Percentiles rank a stretch among this genome's conserved stretches.
Evolutionary conservation across 2,888 invertebrate genomes (phyloP).

Genomic region (Nezara viridula): DNA sequence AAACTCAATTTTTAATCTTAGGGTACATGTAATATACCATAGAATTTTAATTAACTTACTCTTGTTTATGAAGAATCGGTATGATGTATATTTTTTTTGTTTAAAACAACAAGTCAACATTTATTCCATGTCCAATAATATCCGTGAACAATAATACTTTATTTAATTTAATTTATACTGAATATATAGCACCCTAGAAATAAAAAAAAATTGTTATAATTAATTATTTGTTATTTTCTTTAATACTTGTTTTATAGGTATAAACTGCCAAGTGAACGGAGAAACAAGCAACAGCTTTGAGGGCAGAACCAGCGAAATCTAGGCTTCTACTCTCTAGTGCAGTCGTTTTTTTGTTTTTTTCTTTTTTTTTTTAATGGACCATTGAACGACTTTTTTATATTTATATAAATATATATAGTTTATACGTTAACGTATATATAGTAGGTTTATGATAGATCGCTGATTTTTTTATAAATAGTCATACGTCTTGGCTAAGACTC

Average conservation of each 20-base stretch:
- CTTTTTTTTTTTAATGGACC: conserved; percentile 50
- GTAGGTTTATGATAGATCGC: conserved; percentile 52
- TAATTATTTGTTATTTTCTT: too few species aligned
- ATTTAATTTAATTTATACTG: too few species aligned
- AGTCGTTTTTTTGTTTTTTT: conserved; percentile 38
- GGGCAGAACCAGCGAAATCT: conserved; percentile 56
- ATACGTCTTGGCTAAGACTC: conserved; percentile 45
- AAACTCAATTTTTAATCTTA: too few species aligned
- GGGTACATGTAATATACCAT: too few species aligned
- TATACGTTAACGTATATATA: conserved; percentile 48
- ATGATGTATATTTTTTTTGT: too few species aligned
- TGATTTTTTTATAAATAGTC: conserved; percentile 53
- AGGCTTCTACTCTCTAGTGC: conserved; percentile 30
- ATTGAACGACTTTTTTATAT: conserved; percentile 26
- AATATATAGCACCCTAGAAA: too few species aligned
- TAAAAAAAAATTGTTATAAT: too few species aligned
- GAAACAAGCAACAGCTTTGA: conserved; percentile 47
- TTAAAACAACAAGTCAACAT: too few species aligned
- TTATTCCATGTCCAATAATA: too few species aligned
- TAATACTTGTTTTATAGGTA: background rate
- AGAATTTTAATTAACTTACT: too few species aligned
- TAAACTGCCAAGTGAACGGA: conserved; percentile 49
- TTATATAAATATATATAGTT: conserved; percentile 55
- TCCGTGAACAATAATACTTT: too few species aligned
- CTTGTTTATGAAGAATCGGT: too few species aligned